Evolutionary conservation across 1,140 invertebrate genomes (phyloP).

Genomic region (Cecropterus lyciades): DNA sequence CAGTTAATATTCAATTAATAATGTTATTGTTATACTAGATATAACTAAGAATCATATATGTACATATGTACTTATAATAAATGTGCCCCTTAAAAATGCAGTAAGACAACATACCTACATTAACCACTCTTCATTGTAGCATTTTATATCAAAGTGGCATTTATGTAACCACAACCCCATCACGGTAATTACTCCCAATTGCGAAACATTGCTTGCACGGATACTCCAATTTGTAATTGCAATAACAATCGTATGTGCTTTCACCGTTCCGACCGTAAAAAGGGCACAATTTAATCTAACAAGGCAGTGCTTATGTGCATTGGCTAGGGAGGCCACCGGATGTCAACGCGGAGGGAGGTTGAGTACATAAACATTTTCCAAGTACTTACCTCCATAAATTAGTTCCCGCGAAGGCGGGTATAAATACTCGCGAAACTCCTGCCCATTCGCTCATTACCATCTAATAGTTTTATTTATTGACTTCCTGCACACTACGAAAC

Average conservation of each 20-base stretch:
- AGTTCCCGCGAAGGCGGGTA: conserved; percentile 77
- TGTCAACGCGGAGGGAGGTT: conserved; percentile 63
- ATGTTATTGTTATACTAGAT: too few species aligned
- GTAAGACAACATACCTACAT: not conserved
- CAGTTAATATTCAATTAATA: too few species aligned
- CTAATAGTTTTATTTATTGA: conserved; percentile 72
- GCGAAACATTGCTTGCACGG: not conserved
- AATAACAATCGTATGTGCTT: conserved; percentile 18
- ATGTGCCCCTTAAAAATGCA: too few species aligned
- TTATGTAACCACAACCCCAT: not conserved
- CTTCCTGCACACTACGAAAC: conserved; percentile 56
- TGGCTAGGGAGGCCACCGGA: conserved; percentile 56
- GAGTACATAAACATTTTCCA: conserved; percentile 81
- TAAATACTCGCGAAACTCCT: conserved; percentile 72
- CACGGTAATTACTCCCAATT: not conserved
- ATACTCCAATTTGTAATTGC: not conserved
- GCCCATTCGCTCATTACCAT: conserved; percentile 65
- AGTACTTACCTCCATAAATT: conserved; percentile 83
- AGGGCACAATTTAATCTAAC: conserved; percentile 22
- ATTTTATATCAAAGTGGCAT: not conserved
- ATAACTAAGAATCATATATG: too few species aligned
- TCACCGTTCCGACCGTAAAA: conserved; percentile 9
- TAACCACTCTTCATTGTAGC: not conserved
- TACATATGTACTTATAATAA: too few species aligned
- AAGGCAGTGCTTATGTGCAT: conserved; percentile 20